Evolutionary conservation across 1,140 invertebrate genomes (phyloP), one percentile per base, ranked within the genome.

Genomic region (Teleogryllus occipitalis): DNA sequence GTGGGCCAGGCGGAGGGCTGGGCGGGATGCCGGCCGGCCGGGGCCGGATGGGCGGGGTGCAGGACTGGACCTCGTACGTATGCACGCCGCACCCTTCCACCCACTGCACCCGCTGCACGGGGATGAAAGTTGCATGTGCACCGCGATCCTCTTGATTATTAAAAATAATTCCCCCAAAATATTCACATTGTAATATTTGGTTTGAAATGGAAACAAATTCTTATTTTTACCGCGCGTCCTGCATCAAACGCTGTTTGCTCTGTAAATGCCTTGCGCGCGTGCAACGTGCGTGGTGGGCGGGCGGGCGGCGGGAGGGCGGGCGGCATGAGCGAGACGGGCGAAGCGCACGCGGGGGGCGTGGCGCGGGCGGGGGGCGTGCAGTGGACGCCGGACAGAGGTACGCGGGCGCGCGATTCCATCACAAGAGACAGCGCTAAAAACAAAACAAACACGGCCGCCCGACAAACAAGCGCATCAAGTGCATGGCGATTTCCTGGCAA

Each of bases 181-280:
- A 65, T 65, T 7, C 54, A 54, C 49, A 54, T 65, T 65, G 54
- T 65, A 65, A 65, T 65, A 65, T 65, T 65, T 65, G 54, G 1
- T 65, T 7, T 65, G 54, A 65, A 65, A 65, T 65, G 54, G 54
- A 65, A 65, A 65, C 54, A 65, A 65, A 65, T 65, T 65, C 54
- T 65, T 65, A 65, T 65, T 65, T 65, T 65, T 65, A 14, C 54
- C 7, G 54, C 54, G 54, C 54, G 54, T 65, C 18, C 54, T 65
- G 54, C 54, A 65, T 65, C 54, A 65, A 65, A 65, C 54, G 54
- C 54, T 65, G 54, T 65, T 65, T 65, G 54, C 54, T 65, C 54
- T 65, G 54, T 65, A 65, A 65, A 65, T 65, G 54, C 54, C 54
- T 65, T 65, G 54, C 54, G 54, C 54, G 54, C 18, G 54, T 18